These are phyloP conservation scores for Moxostoma hubbsi DNA, from an alignment of 2,797 vertebrate genomes.

Conservation along the genomic window DNA sequence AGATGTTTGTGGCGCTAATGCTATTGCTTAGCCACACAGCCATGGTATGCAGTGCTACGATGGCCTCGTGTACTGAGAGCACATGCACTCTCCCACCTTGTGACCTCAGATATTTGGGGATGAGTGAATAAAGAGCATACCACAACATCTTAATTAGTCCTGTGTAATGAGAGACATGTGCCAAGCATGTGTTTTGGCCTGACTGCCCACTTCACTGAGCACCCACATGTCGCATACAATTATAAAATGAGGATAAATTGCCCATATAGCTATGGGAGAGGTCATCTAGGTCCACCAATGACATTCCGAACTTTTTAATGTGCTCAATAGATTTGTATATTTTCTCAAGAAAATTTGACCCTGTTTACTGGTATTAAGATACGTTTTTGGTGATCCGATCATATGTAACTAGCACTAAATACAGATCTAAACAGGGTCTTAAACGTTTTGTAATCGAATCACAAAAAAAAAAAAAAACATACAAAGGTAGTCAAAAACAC, in stretches of 20 bases:
- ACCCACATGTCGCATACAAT: conserved; percentile 7
- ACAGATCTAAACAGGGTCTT: too few species aligned
- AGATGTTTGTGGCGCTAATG: not conserved
- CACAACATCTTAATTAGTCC: conserved; percentile 5
- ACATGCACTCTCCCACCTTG: conserved; percentile 14
- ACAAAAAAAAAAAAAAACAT: too few species aligned
- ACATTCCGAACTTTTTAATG: too few species aligned
- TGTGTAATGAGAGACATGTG: conserved; percentile 26
- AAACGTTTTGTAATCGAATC: too few species aligned
- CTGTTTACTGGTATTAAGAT: too few species aligned
- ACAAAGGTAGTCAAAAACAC: too few species aligned
- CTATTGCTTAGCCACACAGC: conserved; percentile 6
- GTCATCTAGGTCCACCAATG: not conserved
- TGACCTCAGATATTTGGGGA: conserved; percentile 28
- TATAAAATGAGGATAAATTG: not conserved
- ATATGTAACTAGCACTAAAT: too few species aligned
- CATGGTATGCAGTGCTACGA: conserved; percentile 5
- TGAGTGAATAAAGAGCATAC: conserved; percentile 25
- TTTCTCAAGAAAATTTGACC: too few species aligned
- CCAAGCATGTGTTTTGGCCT: conserved; percentile 21
- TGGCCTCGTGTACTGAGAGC: not conserved
- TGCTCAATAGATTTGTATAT: too few species aligned
- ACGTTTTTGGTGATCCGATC: too few species aligned
- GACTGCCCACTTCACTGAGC: not conserved
- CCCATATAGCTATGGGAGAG: not conserved